A percentile compares a stretch with the other conserved stretches of the same genome.
Conservation (phyloP, 1,140 invertebrate species). For the Cyrtorhinus lividipennis region DNA sequence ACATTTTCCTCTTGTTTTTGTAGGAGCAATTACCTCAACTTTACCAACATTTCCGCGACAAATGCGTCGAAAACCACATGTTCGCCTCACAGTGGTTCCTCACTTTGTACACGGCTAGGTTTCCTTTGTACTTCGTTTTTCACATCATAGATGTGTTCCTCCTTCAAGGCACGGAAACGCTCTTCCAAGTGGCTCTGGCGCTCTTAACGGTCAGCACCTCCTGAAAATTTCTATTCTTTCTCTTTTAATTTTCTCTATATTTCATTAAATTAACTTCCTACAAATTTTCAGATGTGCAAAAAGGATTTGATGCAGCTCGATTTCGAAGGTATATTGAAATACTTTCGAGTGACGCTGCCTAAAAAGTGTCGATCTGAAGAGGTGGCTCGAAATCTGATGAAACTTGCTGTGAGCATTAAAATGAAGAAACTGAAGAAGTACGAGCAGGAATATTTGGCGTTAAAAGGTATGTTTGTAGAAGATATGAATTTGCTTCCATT, state of each 20-base stretch:
- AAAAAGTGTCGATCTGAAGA: conserved; percentile 91
- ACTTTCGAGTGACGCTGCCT: conserved; percentile 86
- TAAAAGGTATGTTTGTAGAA: conserved; percentile 56
- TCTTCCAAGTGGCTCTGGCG: conserved; percentile 92
- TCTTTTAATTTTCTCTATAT: neutral
- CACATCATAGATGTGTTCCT: conserved; percentile 95
- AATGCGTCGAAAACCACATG: conserved; percentile 95
- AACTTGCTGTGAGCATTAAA: conserved; percentile 77
- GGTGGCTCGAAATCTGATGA: conserved; percentile 73
- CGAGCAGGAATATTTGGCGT: conserved; percentile 74
- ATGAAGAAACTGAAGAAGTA: conserved; percentile 92
- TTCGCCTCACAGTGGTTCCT: conserved; percentile 99
- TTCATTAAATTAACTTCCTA: neutral
- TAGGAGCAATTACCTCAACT: conserved; percentile 83
- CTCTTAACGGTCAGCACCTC: conserved; percentile 54
- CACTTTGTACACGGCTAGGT: conserved; percentile 94
- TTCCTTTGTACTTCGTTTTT: conserved; percentile 94
- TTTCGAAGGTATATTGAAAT: conserved; percentile 88
- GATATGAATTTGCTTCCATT: too few species aligned
- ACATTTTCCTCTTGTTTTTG: neutral
- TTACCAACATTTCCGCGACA: conserved; percentile 76
- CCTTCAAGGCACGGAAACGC: conserved; percentile 79
- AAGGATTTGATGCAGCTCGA: conserved; percentile 89
- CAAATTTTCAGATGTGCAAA: conserved; percentile 51
- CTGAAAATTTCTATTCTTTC: neutral